Evolutionary conservation across 2,113 vertebrate genomes (phyloP).

Genomic region (Anthoscopus minutus): DNA sequence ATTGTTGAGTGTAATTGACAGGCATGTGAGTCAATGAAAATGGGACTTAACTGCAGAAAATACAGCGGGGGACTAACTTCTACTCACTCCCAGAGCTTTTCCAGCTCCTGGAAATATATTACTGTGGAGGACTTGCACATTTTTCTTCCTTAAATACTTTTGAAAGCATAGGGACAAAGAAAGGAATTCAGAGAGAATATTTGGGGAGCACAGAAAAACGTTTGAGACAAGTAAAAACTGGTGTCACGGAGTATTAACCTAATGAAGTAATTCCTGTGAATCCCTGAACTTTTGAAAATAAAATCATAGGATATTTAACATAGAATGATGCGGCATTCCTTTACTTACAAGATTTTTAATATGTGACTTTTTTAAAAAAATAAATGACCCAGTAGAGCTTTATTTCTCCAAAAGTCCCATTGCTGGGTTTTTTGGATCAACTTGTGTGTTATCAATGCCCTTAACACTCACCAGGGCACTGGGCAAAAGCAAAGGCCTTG

Average conservation of each 20-base stretch:
- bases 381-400: neutral
- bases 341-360: neutral
- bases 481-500: neutral
- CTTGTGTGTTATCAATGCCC: neutral
- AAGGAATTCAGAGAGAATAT: neutral
- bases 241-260: neutral
- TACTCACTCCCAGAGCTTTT: neutral
- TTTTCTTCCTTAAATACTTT: slow-evolving; percentile 61
- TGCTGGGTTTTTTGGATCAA: neutral
- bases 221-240: slow-evolving; percentile 15
- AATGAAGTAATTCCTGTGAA: neutral
- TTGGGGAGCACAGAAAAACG: neutral
- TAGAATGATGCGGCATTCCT: neutral
- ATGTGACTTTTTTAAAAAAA: neutral
- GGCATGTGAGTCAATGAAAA: slow-evolving; percentile 55
- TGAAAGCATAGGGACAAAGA: slow-evolving; percentile 23
- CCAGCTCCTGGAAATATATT: slow-evolving; percentile 45
- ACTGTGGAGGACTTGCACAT: neutral
- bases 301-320: neutral
- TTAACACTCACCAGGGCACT: neutral
- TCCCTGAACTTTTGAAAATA: neutral
- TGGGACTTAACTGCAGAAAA: slow-evolving; percentile 53
- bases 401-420: neutral
- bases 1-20: slow-evolving; percentile 54
- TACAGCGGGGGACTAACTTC: slow-evolving; percentile 12